phyloP scores from a whole-genome alignment of 2,113 vertebrate genomes.

The Myocastor coypus region DNA sequence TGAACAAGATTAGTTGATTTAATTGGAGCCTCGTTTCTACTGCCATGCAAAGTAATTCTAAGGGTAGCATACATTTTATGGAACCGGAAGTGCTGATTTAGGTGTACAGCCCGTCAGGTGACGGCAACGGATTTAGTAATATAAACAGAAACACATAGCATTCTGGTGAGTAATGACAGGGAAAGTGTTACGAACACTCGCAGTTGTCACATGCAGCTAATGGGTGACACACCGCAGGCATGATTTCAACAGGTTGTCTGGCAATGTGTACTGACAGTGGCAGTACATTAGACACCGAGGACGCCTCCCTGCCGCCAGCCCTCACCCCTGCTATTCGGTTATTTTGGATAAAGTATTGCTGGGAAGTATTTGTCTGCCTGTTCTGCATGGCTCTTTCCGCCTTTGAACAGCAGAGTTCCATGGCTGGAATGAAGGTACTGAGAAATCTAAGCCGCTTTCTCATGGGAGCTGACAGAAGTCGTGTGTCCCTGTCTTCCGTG shows the following conservation, averaged over 20 bases:
- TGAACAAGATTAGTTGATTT: background rate
- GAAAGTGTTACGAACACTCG: background rate
- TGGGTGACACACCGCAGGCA: background rate
- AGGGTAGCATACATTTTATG: background rate
- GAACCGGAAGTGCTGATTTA: background rate
- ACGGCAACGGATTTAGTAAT: background rate
- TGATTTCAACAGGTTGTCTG: background rate
- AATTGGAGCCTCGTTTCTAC: background rate
- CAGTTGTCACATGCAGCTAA: background rate
- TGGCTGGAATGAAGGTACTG: background rate
- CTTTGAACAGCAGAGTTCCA: background rate
- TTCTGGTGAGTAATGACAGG: background rate
- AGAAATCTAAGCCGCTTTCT: background rate
- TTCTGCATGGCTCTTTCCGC: background rate
- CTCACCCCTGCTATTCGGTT: background rate
- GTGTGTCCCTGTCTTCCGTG: background rate
- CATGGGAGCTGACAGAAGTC: background rate
- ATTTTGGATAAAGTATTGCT: background rate
- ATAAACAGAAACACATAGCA: background rate
- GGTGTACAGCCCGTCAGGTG: fast-evolving
- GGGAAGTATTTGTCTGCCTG: background rate
- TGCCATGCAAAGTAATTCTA: background rate
- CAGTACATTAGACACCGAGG: too few species aligned
- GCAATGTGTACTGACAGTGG: background rate
- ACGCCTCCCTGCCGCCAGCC: background rate